Conservation (phyloP, 2,797 vertebrate species). For the Clangula hyemalis region DNA sequence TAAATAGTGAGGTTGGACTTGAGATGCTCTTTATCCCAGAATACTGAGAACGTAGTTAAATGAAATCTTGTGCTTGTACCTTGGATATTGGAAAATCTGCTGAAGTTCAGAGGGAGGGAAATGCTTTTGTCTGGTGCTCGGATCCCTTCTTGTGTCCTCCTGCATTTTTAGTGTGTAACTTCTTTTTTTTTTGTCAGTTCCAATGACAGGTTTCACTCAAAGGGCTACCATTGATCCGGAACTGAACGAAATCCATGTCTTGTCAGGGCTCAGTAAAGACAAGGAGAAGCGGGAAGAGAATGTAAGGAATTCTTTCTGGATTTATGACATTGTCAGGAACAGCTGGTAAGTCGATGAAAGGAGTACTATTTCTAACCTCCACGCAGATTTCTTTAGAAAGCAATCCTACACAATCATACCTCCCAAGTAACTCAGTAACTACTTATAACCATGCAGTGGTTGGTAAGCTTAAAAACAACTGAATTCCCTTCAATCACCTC, state of each 20-base stretch:
- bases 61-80: background rate
- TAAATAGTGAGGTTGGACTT: background rate
- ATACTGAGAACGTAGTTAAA: background rate
- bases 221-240: conserved; percentile 98
- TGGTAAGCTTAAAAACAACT: background rate
- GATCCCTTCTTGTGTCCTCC: background rate
- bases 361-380: background rate
- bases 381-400: background rate
- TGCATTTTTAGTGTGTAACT: background rate
- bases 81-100: background rate
- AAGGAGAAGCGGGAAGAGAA: conserved; percentile 99
- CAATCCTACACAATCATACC: rapidly evolving
- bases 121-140: background rate
- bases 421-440: background rate
- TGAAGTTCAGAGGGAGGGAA: background rate
- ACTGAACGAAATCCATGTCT: conserved; percentile 97
- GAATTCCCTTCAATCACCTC: background rate
- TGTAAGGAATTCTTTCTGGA: conserved; percentile 99
- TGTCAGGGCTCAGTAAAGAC: conserved; percentile 98
- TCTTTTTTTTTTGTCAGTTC: conserved; percentile 80
- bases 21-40: background rate
- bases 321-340: conserved; percentile 98
- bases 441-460: background rate
- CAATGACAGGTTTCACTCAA: conserved; percentile 99
- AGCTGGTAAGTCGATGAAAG: conserved; percentile 86